Percentiles rank a stretch among this genome's conserved stretches.
These are phyloP conservation scores for Anoplius nigerrimus DNA, from an alignment of 2,888 invertebrate species.

Conservation along the genomic window DNA sequence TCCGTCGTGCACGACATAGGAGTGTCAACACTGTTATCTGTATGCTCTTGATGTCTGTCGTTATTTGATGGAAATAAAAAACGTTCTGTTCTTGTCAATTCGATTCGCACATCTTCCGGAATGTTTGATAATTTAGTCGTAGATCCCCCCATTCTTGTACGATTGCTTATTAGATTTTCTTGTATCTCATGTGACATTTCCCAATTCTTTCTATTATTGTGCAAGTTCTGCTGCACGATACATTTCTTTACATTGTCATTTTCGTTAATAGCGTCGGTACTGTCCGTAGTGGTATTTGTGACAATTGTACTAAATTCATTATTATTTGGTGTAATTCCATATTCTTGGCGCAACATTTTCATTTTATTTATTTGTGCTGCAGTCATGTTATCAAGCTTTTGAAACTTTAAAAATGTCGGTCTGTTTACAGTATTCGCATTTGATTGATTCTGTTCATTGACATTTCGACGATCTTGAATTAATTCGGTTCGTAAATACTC, in stretches of 20 bases:
- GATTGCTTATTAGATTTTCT: neutral
- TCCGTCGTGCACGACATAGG: slow-evolving; percentile 74
- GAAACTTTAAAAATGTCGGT: slow-evolving; percentile 40
- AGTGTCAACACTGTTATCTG: slow-evolving; percentile 46
- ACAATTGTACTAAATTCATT: slow-evolving; percentile 52
- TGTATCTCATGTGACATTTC: neutral
- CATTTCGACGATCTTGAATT: slow-evolving; percentile 4
- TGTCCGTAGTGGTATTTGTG: neutral
- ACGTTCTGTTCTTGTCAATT: neutral
- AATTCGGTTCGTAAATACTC: slow-evolving; percentile 35
- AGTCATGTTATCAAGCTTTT: slow-evolving; percentile 74
- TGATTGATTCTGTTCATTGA: neutral
- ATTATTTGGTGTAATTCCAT: slow-evolving; percentile 72
- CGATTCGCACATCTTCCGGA: neutral
- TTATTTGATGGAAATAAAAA: neutral
- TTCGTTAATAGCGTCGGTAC: slow-evolving; percentile 47
- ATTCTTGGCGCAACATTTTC: slow-evolving; percentile 80
- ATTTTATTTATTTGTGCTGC: slow-evolving; percentile 80
- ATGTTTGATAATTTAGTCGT: neutral
- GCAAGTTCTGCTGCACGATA: slow-evolving; percentile 36
- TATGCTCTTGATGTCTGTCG: neutral
- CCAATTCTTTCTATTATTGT: slow-evolving; percentile 9
- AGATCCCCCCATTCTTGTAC: neutral
- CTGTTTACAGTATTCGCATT: slow-evolving; percentile 30
- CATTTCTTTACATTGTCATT: slow-evolving; percentile 73